Conservation (phyloP, 1,140 invertebrate genomes). For the Hylyphantes graminicola region DNA sequence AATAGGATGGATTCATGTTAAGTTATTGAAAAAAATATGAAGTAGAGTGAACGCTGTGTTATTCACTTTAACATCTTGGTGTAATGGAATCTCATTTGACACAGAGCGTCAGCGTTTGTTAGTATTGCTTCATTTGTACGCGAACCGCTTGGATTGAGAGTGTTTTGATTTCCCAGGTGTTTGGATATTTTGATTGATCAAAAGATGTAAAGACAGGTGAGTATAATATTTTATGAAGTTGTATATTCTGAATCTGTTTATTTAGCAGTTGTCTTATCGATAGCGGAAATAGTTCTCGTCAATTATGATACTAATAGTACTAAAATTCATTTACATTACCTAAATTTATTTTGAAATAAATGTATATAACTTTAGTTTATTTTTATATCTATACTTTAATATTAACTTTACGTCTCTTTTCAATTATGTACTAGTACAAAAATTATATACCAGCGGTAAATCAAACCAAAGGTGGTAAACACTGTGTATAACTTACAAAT, state of each 20-base stretch:
- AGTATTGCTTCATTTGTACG: slow-evolving; percentile 11
- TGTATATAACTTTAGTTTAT: too few species aligned
- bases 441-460: too few species aligned
- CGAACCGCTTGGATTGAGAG: not conserved
- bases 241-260: not conserved
- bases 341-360: too few species aligned
- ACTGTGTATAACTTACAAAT: too few species aligned
- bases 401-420: too few species aligned
- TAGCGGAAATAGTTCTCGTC: not conserved
- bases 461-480: too few species aligned
- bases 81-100: slow-evolving; percentile 30
- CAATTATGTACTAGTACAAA: too few species aligned
- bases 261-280: not conserved
- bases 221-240: not conserved
- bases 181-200: not conserved
- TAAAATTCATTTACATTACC: too few species aligned
- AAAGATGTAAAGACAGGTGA: slow-evolving; percentile 25
- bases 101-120: not conserved
- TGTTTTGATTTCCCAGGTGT: not conserved
- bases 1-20: too few species aligned
- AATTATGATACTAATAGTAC: not conserved
- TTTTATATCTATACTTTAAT: too few species aligned
- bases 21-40: too few species aligned
- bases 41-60: too few species aligned
- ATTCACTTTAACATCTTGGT: not conserved